Evolutionary conservation across 2,888 invertebrate species (phyloP).

Genomic region (Chloroclystis v-ata): DNA sequence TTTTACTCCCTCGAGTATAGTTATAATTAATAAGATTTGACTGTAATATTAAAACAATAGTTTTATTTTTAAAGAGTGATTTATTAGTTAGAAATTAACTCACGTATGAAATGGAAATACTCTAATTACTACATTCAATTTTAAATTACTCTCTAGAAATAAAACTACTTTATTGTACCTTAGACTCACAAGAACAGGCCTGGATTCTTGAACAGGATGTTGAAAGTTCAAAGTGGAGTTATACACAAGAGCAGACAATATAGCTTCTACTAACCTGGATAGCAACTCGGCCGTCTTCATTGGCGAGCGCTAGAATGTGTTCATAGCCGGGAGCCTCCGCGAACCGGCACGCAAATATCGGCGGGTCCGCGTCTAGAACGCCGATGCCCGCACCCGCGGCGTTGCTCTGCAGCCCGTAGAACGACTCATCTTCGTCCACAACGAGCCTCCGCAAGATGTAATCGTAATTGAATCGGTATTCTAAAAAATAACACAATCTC

Average conservation of each 20-base stretch:
- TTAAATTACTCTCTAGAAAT: too few relatives aligned
- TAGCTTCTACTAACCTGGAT: constrained; percentile 80
- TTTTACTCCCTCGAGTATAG: too few relatives aligned
- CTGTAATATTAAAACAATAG: too few relatives aligned
- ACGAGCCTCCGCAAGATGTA: constrained; percentile 80
- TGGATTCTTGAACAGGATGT: too few relatives aligned
- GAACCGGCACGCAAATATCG: constrained; percentile 89
- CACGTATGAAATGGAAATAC: too few relatives aligned
- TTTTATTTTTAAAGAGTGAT: too few relatives aligned
- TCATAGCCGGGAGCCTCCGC: constrained; percentile 81
- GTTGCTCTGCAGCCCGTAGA: constrained; percentile 76
- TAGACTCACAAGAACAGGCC: too few relatives aligned
- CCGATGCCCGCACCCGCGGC: constrained; percentile 54
- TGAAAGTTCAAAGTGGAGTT: too few relatives aligned
- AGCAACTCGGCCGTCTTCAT: constrained; percentile 89
- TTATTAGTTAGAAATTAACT: too few relatives aligned
- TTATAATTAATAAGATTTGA: too few relatives aligned
- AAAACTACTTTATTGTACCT: too few relatives aligned
- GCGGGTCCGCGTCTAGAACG: constrained; percentile 81
- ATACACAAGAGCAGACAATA: background rate
- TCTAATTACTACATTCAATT: too few relatives aligned
- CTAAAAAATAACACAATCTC: constrained; percentile 56
- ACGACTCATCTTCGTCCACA: constrained; percentile 81
- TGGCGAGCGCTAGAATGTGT: constrained; percentile 87
- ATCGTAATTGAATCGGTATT: constrained; percentile 79